These are phyloP conservation scores for Metopolophium dirhodum DNA, from an alignment of 1,140 invertebrate genomes.

Conservation along the genomic window DNA sequence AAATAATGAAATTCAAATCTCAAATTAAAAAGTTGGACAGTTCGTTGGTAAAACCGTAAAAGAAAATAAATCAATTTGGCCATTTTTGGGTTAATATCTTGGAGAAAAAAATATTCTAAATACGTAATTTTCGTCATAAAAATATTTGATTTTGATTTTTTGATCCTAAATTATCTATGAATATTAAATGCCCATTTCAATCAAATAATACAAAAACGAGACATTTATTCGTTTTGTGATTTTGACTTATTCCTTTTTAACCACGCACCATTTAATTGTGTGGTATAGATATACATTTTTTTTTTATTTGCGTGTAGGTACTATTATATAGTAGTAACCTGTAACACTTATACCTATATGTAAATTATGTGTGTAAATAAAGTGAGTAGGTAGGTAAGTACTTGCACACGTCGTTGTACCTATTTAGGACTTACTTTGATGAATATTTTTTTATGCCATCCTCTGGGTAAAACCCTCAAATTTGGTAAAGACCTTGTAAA, in stretches of 20 bases:
- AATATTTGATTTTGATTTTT: neutral
- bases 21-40: neutral
- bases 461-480: neutral
- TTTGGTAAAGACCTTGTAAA: neutral
- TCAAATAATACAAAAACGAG: neutral
- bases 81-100: neutral
- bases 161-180: neutral
- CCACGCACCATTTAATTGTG: neutral
- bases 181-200: neutral
- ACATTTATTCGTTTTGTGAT: neutral
- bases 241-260: neutral
- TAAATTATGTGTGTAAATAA: neutral
- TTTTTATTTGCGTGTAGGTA: neutral
- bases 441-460: conserved; percentile 35
- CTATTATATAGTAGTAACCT: no score
- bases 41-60: neutral
- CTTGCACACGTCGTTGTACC: neutral
- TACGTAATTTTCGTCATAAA: neutral
- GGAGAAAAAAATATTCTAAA: no score
- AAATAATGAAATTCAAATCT: neutral
- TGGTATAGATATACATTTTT: neutral
- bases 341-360: neutral
- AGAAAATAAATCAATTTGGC: neutral
- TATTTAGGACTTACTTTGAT: neutral
- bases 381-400: neutral